Evolutionary conservation across 2,888 invertebrate species (phyloP).

Genomic region (Agrilus biguttatus): DNA sequence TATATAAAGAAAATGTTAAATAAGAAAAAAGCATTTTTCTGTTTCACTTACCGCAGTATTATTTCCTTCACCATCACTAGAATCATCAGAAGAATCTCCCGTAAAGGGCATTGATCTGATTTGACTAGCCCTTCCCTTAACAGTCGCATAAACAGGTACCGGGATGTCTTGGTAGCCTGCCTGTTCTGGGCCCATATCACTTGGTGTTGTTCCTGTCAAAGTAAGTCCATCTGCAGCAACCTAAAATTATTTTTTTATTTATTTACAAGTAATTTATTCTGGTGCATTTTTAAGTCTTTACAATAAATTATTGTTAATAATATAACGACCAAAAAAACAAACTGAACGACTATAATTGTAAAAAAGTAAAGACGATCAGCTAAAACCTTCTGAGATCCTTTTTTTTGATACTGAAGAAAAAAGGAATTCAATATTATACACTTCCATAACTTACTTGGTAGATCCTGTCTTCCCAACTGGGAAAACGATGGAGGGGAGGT

Average conservation of each 20-base stretch:
- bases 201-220: constrained; percentile 29
- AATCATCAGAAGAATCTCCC: constrained; percentile 88
- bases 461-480: constrained; percentile 82
- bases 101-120: constrained; percentile 92
- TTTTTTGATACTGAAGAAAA: no score
- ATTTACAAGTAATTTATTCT: neutral
- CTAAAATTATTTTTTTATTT: constrained; percentile 11
- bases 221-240: constrained; percentile 42
- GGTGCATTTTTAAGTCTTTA: no score
- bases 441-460: constrained; percentile 53
- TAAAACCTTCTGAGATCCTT: no score
- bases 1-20: neutral
- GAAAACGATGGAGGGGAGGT: constrained; percentile 76
- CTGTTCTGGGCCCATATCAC: constrained; percentile 29
- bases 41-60: constrained; percentile 26
- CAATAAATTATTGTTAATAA: no score
- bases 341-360: constrained; percentile 1
- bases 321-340: no score
- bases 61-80: constrained; percentile 76
- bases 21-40: constrained; percentile 12
- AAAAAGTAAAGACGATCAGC: constrained; percentile 2
- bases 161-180: constrained; percentile 82
- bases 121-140: constrained; percentile 92
- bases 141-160: constrained; percentile 90
- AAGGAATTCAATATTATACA: constrained; percentile 1